phyloP scores from a whole-genome alignment of 2,888 invertebrate species.

The Amphipyra tragopoginis region DNA sequence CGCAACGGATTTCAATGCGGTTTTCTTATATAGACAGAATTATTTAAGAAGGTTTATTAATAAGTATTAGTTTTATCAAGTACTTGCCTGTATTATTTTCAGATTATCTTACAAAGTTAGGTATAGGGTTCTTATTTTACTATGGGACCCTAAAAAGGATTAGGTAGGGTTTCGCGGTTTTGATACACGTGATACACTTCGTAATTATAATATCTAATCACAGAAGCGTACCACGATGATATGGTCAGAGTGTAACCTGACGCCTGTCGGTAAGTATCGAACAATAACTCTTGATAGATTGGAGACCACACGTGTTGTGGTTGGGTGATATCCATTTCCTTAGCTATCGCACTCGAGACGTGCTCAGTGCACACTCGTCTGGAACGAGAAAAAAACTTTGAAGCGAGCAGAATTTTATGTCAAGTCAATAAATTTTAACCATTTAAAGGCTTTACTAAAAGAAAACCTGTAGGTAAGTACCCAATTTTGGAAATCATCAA shows the following conservation, averaged over 20 bases:
- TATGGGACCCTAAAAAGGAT: not conserved
- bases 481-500: too few relatives aligned
- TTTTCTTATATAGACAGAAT: too few relatives aligned
- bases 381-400: constrained; percentile 12
- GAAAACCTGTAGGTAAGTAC: too few relatives aligned
- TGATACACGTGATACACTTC: constrained; percentile 2
- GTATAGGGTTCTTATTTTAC: not conserved
- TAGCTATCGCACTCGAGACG: constrained; percentile 39
- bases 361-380: constrained; percentile 26
- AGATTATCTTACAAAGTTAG: too few relatives aligned
- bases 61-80: too few relatives aligned
- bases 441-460: too few relatives aligned
- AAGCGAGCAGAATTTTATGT: not conserved
- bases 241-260: constrained; percentile 71
- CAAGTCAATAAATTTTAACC: too few relatives aligned
- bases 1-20: too few relatives aligned
- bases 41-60: too few relatives aligned
- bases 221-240: constrained; percentile 61
- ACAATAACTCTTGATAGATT: constrained; percentile 66
- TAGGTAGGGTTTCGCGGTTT: not conserved
- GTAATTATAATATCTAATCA: constrained; percentile 26
- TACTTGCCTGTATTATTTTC: too few relatives aligned
- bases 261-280: constrained; percentile 65
- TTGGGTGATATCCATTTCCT: constrained; percentile 50
- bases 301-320: constrained; percentile 76